Evolutionary conservation across 2,888 invertebrate species (phyloP).

Genomic region (Lissocephala sabroskyi): DNA sequence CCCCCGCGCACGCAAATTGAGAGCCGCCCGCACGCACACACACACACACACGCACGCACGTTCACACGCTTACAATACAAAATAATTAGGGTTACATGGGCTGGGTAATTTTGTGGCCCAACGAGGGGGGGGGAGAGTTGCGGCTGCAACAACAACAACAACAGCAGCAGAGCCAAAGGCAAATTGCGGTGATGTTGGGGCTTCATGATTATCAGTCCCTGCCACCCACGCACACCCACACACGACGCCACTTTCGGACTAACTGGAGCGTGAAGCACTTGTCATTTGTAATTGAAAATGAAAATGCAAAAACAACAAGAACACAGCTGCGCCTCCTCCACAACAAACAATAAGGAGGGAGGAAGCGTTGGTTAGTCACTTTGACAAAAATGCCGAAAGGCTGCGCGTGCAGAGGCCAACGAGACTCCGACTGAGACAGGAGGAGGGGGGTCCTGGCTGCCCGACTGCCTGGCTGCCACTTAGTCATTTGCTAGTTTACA

Average conservation of each 20-base stretch:
- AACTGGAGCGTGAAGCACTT: slow-evolving; percentile 62
- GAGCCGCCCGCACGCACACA: too few relatives aligned
- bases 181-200: slow-evolving; percentile 44
- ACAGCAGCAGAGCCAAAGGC: too few relatives aligned
- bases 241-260: slow-evolving; percentile 6
- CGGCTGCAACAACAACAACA: too few relatives aligned
- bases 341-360: too few relatives aligned
- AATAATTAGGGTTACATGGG: too few relatives aligned
- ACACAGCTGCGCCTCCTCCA: too few relatives aligned
- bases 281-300: slow-evolving; percentile 64
- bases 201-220: slow-evolving; percentile 35
- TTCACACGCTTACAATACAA: too few relatives aligned
- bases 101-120: slow-evolving; percentile 28
- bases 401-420: neutral
- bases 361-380: neutral
- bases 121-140: too few relatives aligned
- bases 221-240: slow-evolving; percentile 11
- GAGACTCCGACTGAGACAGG: neutral
- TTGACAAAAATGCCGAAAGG: neutral
- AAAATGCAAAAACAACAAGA: slow-evolving; percentile 53
- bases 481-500: too few relatives aligned
- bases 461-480: slow-evolving; percentile 4
- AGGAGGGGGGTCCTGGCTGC: slow-evolving; percentile 8
- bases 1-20: too few relatives aligned
- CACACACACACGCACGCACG: too few relatives aligned